Base-by-base conservation (phyloP, 2,797 vertebrate species). In the Petrocephalus schoutedeni region DNA sequence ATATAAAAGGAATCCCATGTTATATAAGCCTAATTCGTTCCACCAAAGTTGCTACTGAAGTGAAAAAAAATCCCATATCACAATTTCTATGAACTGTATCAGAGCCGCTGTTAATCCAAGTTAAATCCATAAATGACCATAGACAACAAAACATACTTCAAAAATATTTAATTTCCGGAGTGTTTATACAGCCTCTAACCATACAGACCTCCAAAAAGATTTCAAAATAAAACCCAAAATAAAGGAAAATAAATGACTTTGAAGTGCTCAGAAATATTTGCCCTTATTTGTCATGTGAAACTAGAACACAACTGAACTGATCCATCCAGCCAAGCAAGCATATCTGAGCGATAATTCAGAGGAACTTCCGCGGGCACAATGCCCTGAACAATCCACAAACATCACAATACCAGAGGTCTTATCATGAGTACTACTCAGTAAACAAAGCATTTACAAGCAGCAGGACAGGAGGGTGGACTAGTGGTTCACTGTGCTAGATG, bases 231-330 rank as follows among this genome's bases (percentile, higher is more conserved):
- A 28, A 28, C 64, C 12, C 28, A 54, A 19, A 21, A 41, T 21
- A n/a, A 19, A 77, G 56, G 10, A 36, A 67, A 56, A 51, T 28
- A 28, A 28, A 28, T 28, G 67, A 16, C 67, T 77, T 77, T 87
- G 67, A 87, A 87, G 67, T 71, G 51, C 16, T 74, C 67, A 54
- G 32, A 87, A 56, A 56, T 84, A 88, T 89, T 86, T 64, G 51
- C 85, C 85, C 67, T 41, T 53, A 74, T 45, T 87, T 74, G 86
- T 89, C 88, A 87, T 82, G 87, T 19, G 54, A 57, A 86, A 41
- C 84, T 59, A 23, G 32, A 41, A 36, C 32, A 0, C 16, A 57
- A 16, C 19, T 85, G 28, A 56, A 53, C 84, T 85, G 28, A 85
- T 14, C 23, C 21, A 77, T 77, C 32, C 49, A 87, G 61, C 86